A percentile compares a stretch with the other conserved stretches of the same genome.
Evolutionary conservation across 2,888 invertebrate species (phyloP).

Genomic region (Thyatira batis): DNA sequence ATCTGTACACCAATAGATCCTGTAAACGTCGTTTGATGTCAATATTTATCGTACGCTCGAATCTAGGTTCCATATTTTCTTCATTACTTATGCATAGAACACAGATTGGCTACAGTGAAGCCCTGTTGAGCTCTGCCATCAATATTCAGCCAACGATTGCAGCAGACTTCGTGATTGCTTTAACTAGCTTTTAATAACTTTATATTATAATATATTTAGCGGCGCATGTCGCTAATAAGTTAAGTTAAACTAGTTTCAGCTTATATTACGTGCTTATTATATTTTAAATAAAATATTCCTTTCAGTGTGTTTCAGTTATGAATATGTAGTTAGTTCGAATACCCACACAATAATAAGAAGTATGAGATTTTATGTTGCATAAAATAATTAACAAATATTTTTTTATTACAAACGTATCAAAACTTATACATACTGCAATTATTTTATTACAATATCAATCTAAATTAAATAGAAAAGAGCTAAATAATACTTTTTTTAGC

Average conservation of each 20-base stretch:
- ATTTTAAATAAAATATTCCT: too few species aligned
- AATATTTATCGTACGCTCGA: conserved; percentile 69
- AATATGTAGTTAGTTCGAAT: too few species aligned
- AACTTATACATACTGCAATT: too few species aligned
- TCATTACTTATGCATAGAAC: conserved; percentile 80
- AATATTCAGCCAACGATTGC: conserved; percentile 70
- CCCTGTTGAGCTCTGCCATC: conserved; percentile 63
- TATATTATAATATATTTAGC: conserved; percentile 24
- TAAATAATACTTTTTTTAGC: too few species aligned
- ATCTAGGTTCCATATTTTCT: conserved; percentile 71
- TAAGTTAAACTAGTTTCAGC: too few species aligned
- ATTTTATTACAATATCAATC: too few species aligned
- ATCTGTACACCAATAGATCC: conserved; percentile 30
- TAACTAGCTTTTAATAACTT: conserved; percentile 46
- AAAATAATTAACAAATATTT: too few species aligned
- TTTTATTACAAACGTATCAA: too few species aligned
- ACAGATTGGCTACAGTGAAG: conserved; percentile 72
- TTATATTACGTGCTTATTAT: not conserved
- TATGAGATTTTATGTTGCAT: too few species aligned
- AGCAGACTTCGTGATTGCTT: conserved; percentile 42
- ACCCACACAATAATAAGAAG: too few species aligned
- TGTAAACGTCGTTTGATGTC: conserved; percentile 46
- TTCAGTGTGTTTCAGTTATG: too few species aligned
- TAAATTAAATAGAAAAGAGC: too few species aligned
- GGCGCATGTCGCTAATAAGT: conserved; percentile 24